Evolutionary conservation across 2,113 vertebrate species (phyloP).

Genomic region (Varanus komodoensis): DNA sequence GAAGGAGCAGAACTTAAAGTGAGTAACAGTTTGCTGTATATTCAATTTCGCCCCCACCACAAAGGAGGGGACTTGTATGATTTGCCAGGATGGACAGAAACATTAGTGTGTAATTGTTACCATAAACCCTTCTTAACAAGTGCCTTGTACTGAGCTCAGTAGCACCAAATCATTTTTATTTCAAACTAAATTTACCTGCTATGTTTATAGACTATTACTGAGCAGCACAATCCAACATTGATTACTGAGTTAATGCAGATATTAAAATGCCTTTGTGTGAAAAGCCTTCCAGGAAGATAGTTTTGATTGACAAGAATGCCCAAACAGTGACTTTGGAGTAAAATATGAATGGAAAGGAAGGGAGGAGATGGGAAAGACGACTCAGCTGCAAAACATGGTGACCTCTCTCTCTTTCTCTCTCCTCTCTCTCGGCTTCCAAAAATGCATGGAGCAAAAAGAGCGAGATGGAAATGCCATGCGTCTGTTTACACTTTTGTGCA

Average conservation of each 20-base stretch:
- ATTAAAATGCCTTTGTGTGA: conserved; percentile 43
- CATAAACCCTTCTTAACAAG: conserved; percentile 47
- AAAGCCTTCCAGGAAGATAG: conserved; percentile 1
- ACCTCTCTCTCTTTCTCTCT: conserved; percentile 9
- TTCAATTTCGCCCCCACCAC: not conserved
- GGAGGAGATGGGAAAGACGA: not conserved
- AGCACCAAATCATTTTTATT: conserved; percentile 44
- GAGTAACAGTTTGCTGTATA: conserved; percentile 29
- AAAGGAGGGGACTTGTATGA: conserved; percentile 32
- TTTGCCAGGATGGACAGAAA: conserved; percentile 46
- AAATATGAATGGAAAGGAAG: conserved; percentile 9
- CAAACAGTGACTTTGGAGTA: conserved; percentile 19
- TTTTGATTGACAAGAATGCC: conserved; percentile 4
- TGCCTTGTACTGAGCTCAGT: not conserved
- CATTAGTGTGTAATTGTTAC: conserved; percentile 20
- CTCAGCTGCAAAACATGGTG: not conserved
- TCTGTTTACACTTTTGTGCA: not conserved
- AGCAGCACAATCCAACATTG: conserved; percentile 29
- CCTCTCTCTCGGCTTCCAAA: not conserved
- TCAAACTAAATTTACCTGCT: conserved; percentile 18
- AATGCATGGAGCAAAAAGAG: conserved; percentile 8
- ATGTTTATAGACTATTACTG: conserved; percentile 35
- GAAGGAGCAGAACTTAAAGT: conserved; percentile 39
- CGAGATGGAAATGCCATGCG: not conserved
- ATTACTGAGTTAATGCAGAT: conserved; percentile 32